Evolutionary conservation across 2,113 vertebrate species (phyloP), one percentile per base, ranked within the genome.

Genomic region (Gobiocypris rarus): DNA sequence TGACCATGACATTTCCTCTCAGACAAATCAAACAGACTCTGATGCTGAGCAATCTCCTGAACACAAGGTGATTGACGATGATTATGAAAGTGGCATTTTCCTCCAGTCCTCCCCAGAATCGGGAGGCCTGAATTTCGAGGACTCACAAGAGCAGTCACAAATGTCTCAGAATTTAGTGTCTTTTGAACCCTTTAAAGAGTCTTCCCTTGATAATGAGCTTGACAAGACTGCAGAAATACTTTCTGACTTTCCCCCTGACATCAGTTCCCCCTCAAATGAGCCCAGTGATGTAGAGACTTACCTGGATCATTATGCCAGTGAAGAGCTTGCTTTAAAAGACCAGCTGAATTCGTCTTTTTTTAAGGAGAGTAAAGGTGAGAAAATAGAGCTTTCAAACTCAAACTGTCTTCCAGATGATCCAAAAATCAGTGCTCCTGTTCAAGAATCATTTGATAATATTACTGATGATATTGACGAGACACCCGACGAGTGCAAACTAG

Each of bases 1-100:
- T 59, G 90, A 91, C 61, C 90, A 91, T 84, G 91, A 91, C 34
- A 89, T 93, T 80, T 92, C 90, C 41, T 89, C 90, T 70, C 89
- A 89, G 15, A 92, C 91, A 43, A 91, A 92, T 3, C 90, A 93
- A 17, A 88, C 91, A 3, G 90, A 92, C 17, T 45, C 19, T 17
- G 63, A 81, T 9, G 28, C 48, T 24, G 54, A 77, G 5, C 52
- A 14, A 28, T 61, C 89, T 67, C 90, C 91, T 56, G 79, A 92
- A 84, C 90, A 89, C 74, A 81, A 78, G 2, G 52, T 85, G 14
- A 1, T 83, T 11, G 80, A 79, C 85, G 78, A 83, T 83, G 61
- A 76, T 82, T 38, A 73, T 78, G 1, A 85, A 87, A 54, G 83
- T 52, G 26, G 58, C 14, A 71, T 58, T 19, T 24, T 77, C 54